These are phyloP conservation scores for Lepas anatifera DNA, from an alignment of 2,888 invertebrate species.

Conservation along the genomic window DNA sequence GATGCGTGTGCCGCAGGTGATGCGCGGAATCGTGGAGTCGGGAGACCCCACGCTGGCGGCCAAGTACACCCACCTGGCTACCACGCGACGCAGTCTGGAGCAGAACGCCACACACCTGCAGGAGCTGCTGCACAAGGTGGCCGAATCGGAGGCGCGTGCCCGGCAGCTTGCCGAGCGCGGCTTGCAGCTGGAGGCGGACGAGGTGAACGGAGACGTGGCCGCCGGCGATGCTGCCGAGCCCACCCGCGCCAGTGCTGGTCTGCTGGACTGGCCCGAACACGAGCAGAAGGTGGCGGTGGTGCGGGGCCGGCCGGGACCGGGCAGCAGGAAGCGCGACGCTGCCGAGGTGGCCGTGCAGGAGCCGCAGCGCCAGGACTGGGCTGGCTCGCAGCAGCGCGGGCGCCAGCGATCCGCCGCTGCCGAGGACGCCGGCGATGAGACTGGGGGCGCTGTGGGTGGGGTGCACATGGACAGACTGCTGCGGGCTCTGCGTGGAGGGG, in stretches of 20 bases:
- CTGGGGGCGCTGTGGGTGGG: not conserved
- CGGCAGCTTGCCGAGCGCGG: constrained; percentile 3
- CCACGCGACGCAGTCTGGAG: not conserved
- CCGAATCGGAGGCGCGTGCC: not conserved
- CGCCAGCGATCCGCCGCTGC: no score
- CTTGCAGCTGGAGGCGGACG: not conserved
- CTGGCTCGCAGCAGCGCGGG: no score
- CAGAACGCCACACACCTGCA: constrained; percentile 2
- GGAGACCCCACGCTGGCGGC: not conserved
- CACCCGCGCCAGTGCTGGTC: not conserved
- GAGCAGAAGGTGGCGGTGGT: constrained; percentile 11
- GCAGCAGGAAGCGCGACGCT: not conserved
- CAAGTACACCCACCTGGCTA: not conserved
- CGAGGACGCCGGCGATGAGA: no score
- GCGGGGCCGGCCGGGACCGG: not conserved
- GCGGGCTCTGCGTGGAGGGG: not conserved
- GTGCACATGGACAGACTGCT: not conserved
- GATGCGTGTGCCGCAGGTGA: no score
- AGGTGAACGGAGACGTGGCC: not conserved
- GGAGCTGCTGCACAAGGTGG: constrained; percentile 5
- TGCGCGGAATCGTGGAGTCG: not conserved
- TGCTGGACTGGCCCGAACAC: not conserved
- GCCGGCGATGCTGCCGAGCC: not conserved
- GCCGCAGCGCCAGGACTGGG: no score
- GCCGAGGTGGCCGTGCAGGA: not conserved